phyloP scores from a whole-genome alignment of 2,797 vertebrate species.

The Cyclopterus lumpus region DNA sequence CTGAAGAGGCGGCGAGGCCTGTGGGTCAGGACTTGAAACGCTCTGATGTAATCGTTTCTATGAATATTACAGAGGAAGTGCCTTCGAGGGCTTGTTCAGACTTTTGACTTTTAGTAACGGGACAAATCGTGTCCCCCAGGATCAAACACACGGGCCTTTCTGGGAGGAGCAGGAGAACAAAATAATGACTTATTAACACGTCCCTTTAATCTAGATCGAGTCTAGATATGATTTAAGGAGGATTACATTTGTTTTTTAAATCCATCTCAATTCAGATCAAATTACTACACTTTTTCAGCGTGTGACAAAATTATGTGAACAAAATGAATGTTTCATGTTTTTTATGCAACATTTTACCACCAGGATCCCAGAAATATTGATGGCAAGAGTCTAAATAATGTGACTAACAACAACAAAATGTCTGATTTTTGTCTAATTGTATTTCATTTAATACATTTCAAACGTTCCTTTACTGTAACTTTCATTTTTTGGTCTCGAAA shows the following conservation, averaged over 20 bases:
- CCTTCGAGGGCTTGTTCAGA: slow-evolving; percentile 45
- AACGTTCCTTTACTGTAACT: neutral
- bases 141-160: slow-evolving; percentile 34
- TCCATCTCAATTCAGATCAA: neutral
- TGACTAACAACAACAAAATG: neutral
- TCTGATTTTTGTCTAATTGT: neutral
- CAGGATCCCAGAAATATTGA: neutral
- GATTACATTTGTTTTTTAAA: slow-evolving; percentile 1
- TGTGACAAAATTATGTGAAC: neutral
- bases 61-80: slow-evolving; percentile 8
- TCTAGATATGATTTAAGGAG: slow-evolving; percentile 2
- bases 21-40: slow-evolving; percentile 25
- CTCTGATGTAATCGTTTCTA: slow-evolving; percentile 51
- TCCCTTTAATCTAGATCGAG: neutral
- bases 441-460: neutral
- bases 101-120: slow-evolving; percentile 59
- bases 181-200: neutral
- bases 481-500: neutral
- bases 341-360: neutral
- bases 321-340: neutral
- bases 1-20: slow-evolving; percentile 30
- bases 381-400: neutral
- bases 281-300: neutral
- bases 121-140: slow-evolving; percentile 44
- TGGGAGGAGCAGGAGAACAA: slow-evolving; percentile 7